Evolutionary conservation across 2,797 vertebrate genomes (phyloP), one percentile per base, ranked within the genome.

Genomic region (Hephaestus fuliginosus): DNA sequence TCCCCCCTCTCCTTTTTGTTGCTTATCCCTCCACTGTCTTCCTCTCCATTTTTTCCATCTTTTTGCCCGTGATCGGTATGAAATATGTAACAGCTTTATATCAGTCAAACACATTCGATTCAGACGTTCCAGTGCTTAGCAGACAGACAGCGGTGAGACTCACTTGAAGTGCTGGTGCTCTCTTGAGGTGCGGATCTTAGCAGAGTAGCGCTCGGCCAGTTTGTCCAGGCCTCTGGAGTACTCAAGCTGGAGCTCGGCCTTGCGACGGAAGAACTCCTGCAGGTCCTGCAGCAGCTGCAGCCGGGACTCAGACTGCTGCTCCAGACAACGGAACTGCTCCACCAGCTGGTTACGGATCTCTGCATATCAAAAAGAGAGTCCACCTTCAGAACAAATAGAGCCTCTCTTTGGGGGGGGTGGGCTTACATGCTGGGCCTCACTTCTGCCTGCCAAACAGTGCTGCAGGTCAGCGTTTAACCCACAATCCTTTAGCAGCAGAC

Each of bases 291-390:
- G 96, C 92, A 99, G 96, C 91, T 99, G 97, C 86, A 99, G 95
- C 17, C 98, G 96, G 0, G 98, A 97, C 92, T 99, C 98, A 0
- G 97, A 98, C 91, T 99, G 98, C 93, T 99, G 98, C 94, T 99
- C 98, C 96, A 99, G 95, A 91, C 98, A 99, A 86, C 98, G 97
- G 93, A 99, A 97, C 95, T 99, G 98, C 93, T 99, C 98, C 68
- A 97, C 97, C 95, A 99, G 95, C 94, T 99, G 98, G 43, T 96
- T 97, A 17, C 98, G 98, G 94, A 99, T 99, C 82, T 99, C 98
- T 99, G 95, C 74, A 12, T 8, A 56, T 81, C 71, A 94, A 84
- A 55, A 80, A 81, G 52, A 22, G 25, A 87, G 64, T 78, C 8
- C 66, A 81, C 39, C 79, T 74, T 92, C 60, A 88, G 81, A 74